Evolutionary conservation across 2,113 vertebrate genomes (phyloP).

Genomic region (Brachyhypopomus gauderio): DNA sequence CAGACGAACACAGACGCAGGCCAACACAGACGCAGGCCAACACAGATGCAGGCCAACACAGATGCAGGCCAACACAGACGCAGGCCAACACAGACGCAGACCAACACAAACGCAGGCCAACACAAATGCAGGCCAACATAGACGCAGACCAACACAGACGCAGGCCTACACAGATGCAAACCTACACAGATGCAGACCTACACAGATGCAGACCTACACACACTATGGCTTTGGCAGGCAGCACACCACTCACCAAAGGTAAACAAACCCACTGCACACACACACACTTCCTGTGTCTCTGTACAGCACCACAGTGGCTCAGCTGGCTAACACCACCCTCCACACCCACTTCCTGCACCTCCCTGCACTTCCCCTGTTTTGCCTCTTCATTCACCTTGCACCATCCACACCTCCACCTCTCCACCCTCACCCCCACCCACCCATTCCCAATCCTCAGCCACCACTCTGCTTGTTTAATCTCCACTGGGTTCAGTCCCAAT

Average conservation of each 20-base stretch:
- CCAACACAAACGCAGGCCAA: no score
- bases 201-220: no score
- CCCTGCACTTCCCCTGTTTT: constrained; percentile 28
- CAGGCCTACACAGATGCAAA: no score
- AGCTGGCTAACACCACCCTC: constrained; percentile 57
- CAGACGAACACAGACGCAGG: no score
- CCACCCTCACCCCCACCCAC: constrained; percentile 33
- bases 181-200: no score
- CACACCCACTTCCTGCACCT: constrained; percentile 58
- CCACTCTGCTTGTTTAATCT: constrained; percentile 74
- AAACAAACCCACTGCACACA: not conserved
- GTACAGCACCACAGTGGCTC: constrained; percentile 61
- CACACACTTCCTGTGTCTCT: constrained; percentile 50
- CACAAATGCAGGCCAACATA: no score
- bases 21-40: no score
- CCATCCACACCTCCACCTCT: constrained; percentile 40
- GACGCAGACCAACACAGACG: no score
- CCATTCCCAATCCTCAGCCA: constrained; percentile 40
- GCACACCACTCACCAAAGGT: not conserved
- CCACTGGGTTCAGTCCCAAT: constrained; percentile 73
- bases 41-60: no score
- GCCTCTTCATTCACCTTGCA: constrained; percentile 72
- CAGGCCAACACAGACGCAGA: no score
- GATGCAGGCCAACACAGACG: no score
- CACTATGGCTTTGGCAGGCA: not conserved